These are phyloP conservation scores for Heterodera schachtii DNA, from an alignment of 1,140 invertebrate species.

Conservation along the genomic window DNA sequence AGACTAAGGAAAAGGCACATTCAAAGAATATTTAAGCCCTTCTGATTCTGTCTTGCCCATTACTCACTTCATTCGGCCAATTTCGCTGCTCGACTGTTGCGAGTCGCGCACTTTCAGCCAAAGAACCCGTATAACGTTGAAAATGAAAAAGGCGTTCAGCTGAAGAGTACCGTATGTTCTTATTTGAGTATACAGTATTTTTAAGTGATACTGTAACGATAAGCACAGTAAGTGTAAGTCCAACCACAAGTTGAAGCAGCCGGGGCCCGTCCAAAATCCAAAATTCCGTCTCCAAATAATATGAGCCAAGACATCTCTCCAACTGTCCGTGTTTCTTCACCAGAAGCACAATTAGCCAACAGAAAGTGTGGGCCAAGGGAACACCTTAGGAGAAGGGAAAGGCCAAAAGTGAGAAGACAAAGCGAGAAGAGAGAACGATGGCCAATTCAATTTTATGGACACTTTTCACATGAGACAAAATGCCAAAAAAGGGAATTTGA, in stretches of 20 bases:
- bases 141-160: conserved; percentile 61
- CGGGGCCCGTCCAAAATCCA: conserved; percentile 65
- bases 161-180: conserved; percentile 7
- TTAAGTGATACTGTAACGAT: not conserved
- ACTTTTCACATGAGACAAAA: too few species aligned
- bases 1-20: too few species aligned
- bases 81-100: conserved; percentile 53
- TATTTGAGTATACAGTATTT: too few species aligned
- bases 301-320: conserved; percentile 61
- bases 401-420: not conserved
- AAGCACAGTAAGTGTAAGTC: too few species aligned
- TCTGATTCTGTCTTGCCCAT: too few species aligned
- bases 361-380: conserved; percentile 58
- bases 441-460: not conserved
- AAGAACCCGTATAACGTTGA: conserved; percentile 62
- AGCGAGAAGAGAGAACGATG: too few species aligned
- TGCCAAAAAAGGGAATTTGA: too few species aligned
- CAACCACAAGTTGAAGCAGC: conserved; percentile 60
- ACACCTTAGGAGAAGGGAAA: conserved; percentile 42
- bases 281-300: conserved; percentile 64
- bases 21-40: too few species aligned
- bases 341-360: conserved; percentile 58
- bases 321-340: conserved; percentile 61
- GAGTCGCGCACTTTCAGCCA: conserved; percentile 63
- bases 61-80: conserved; percentile 62